phyloP scores from a whole-genome alignment of 2,888 invertebrate genomes.

The Dasypolia templi region DNA sequence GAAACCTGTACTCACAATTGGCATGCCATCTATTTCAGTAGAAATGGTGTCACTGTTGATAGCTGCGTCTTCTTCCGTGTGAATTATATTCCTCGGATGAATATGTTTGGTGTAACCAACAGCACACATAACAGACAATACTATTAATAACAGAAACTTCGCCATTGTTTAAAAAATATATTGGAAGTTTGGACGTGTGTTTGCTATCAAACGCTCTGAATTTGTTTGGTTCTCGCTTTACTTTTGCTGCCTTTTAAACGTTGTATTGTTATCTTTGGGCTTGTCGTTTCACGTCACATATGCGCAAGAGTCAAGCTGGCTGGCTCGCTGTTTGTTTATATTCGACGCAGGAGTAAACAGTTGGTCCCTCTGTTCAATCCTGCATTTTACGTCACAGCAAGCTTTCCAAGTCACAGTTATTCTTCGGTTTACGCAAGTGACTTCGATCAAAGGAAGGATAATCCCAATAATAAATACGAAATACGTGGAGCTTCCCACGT shows the following conservation, averaged over 20 bases:
- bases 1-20: slow-evolving; percentile 72
- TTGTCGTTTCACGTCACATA: slow-evolving; percentile 69
- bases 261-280: slow-evolving; percentile 70
- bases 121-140: slow-evolving; percentile 59
- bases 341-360: slow-evolving; percentile 52
- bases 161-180: slow-evolving; percentile 60
- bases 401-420: slow-evolving; percentile 20
- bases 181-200: slow-evolving; percentile 40
- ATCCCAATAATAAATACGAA: slow-evolving; percentile 12
- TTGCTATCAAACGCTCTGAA: slow-evolving; percentile 51
- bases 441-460: slow-evolving; percentile 34
- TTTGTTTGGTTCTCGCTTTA: slow-evolving; percentile 66
- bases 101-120: slow-evolving; percentile 73
- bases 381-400: slow-evolving; percentile 38
- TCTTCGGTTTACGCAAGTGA: slow-evolving; percentile 12
- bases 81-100: slow-evolving; percentile 70
- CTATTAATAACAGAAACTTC: slow-evolving; percentile 62
- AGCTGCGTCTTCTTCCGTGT: slow-evolving; percentile 52
- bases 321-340: slow-evolving; percentile 60
- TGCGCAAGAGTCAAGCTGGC: slow-evolving; percentile 68
- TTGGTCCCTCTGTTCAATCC: slow-evolving; percentile 35
- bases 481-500: slow-evolving; percentile 43
- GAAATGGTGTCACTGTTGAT: slow-evolving; percentile 46
- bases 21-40: slow-evolving; percentile 68
- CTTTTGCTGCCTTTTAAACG: slow-evolving; percentile 75